A percentile compares a stretch with the other conserved stretches of the same genome.
Conservation (phyloP, 2,113 vertebrate genomes). For the Willisornis vidua region DNA sequence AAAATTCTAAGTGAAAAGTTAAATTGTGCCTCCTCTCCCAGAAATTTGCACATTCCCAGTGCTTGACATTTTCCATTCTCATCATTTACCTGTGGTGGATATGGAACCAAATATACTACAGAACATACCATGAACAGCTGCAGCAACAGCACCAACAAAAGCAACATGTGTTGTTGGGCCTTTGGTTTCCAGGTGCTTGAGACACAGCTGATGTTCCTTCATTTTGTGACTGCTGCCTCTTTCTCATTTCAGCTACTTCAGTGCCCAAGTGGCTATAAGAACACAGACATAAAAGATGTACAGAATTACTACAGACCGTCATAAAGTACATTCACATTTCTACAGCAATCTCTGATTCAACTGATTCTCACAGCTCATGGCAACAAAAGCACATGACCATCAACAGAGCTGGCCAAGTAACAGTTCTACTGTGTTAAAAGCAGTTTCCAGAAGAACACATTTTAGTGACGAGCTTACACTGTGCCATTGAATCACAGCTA, state of each 20-base stretch:
- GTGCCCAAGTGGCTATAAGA: constrained; percentile 70
- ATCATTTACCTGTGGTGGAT: background rate
- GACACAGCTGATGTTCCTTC: constrained; percentile 79
- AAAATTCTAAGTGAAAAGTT: background rate
- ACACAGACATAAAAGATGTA: constrained; percentile 60
- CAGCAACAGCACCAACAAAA: constrained; percentile 87
- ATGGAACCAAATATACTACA: background rate
- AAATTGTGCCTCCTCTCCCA: background rate
- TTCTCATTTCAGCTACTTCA: constrained; percentile 81
- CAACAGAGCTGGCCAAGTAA: background rate
- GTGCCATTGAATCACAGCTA: accelerated
- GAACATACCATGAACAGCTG: constrained; percentile 85
- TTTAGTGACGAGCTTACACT: background rate
- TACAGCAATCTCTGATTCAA: background rate
- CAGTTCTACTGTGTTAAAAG: background rate
- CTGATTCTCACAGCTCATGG: background rate
- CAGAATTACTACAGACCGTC: background rate
- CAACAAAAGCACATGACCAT: background rate
- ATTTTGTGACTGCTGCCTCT: constrained; percentile 83
- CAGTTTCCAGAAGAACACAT: background rate
- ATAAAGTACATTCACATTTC: constrained; percentile 49
- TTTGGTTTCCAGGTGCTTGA: constrained; percentile 80
- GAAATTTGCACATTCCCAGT: background rate
- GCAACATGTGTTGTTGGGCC: constrained; percentile 84
- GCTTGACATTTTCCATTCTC: background rate